Evolutionary conservation across 2,888 invertebrate genomes (phyloP).

Genomic region (Tridacna gigas): DNA sequence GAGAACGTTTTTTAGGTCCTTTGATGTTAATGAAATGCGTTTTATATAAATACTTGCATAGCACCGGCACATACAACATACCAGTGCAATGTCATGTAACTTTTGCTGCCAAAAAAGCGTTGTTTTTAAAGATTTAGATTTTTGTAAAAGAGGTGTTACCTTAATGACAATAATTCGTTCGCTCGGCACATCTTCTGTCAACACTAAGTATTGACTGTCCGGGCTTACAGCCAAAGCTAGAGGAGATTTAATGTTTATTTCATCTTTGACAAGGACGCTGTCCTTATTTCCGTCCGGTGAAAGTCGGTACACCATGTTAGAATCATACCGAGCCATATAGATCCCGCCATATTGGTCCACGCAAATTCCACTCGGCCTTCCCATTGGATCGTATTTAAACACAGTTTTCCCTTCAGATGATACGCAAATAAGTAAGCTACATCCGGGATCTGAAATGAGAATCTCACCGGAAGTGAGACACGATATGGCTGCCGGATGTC

Average conservation of each 20-base stretch:
- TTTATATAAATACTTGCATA: too few relatives aligned
- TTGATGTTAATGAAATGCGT: too few relatives aligned
- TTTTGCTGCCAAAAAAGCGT: too few relatives aligned
- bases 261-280: conserved; percentile 44
- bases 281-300: conserved; percentile 49
- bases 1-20: too few relatives aligned
- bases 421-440: conserved; percentile 58
- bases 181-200: conserved; percentile 70
- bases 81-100: too few relatives aligned
- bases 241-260: conserved; percentile 56
- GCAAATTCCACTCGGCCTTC: conserved; percentile 66
- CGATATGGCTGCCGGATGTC: conserved; percentile 65
- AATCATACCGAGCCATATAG: conserved; percentile 65
- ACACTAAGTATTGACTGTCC: conserved; percentile 41
- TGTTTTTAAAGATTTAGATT: not conserved
- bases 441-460: conserved; percentile 66
- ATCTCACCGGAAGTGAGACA: conserved; percentile 58
- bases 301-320: conserved; percentile 53
- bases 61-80: too few relatives aligned
- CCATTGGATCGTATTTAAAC: conserved; percentile 58
- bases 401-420: conserved; percentile 50
- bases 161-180: conserved; percentile 61
- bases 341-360: conserved; percentile 54
- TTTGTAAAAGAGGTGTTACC: conserved; percentile 34
- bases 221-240: conserved; percentile 60